Base-by-base conservation (phyloP, 2,113 vertebrate genomes). In the Brachypodius melanocephalos region DNA sequence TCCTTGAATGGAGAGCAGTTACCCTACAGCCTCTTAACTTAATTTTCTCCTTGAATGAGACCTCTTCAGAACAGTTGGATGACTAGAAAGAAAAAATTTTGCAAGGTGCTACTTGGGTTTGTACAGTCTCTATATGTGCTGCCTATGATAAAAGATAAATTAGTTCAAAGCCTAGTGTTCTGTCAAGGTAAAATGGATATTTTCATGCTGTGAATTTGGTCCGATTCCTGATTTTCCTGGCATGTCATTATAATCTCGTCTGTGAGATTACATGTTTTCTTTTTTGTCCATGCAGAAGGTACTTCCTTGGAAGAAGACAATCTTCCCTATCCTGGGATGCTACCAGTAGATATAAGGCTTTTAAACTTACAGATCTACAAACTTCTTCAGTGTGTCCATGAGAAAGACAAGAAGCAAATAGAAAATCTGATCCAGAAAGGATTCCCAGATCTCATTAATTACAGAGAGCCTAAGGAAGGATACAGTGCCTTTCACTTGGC, bases 311-410 rank as follows among this genome's bases (percentile, higher is more conserved):
- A 95, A 96, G 85, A 89, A 69, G 48, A 38, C 7, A 10, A 6
- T 90, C 72, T 57, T 34, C 45, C 34, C 65, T 77, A 67, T 51
- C 88, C 87, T 40, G 95, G 38, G 62, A 98, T 98, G 97, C 87
- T 98, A 43, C 94, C 97, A 11, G 97, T 98, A 34, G 94, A 98
- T 78, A 97, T 85, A 46, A 98, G 98, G 51, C 98, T 99, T 87
- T 93, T 98, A 95, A 96, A 98, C 59, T 97, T 99, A 52, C 99
- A 99, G 96, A 98, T 98, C 88, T 99, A 99, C 97, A 98, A 98
- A 90, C 96, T 99, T 83, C 98, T 99, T 83, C 99, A 99, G 89
- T 98, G 91, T 10, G 96, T 99, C 88, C 98, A 97, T 2, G 43
- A 98, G 76, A 98, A 94, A 84, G 97, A 99, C 74, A 98, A 87